Evolutionary conservation across 1,140 invertebrate genomes (phyloP).

Genomic region (Trichonephila clavipes): DNA sequence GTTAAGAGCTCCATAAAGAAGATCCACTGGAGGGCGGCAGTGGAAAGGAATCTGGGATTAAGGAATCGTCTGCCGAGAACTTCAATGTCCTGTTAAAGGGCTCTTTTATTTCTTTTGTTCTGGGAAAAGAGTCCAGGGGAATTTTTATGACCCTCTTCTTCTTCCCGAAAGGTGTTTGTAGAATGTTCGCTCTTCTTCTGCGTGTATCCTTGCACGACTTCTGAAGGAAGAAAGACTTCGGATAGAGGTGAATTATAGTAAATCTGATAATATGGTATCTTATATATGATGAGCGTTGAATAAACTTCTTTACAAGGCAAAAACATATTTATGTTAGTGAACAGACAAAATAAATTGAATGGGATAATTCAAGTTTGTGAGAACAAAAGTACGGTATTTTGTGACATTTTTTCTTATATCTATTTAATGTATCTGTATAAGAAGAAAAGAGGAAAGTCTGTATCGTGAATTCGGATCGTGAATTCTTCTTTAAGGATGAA

Average conservation of each 20-base stretch:
- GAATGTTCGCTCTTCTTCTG: not conserved
- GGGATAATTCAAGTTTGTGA: too few species aligned
- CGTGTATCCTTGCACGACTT: not conserved
- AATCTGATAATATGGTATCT: not conserved
- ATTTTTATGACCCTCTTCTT: conserved; percentile 8
- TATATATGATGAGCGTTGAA: too few species aligned
- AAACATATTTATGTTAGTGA: too few species aligned
- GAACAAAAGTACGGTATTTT: too few species aligned
- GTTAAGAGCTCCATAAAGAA: not conserved
- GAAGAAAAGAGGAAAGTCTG: too few species aligned
- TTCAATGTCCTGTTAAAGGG: conserved; percentile 24
- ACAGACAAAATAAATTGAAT: too few species aligned
- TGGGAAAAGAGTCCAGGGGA: not conserved
- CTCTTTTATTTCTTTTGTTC: conserved; percentile 24
- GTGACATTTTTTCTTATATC: too few species aligned
- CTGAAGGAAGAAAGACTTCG: too few species aligned
- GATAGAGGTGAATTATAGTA: not conserved
- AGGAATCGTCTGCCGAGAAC: not conserved
- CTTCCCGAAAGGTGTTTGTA: not conserved
- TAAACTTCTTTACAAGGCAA: too few species aligned
- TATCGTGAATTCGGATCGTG: too few species aligned
- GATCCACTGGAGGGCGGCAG: not conserved
- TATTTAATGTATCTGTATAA: too few species aligned
- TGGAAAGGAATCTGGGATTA: conserved; percentile 26
- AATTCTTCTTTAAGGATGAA: too few species aligned